Percentiles rank a stretch among this genome's conserved stretches.
Evolutionary conservation across 35 echinoderm and acorn worm species (phyloP).

Genomic region (Ptychodera flava): DNA sequence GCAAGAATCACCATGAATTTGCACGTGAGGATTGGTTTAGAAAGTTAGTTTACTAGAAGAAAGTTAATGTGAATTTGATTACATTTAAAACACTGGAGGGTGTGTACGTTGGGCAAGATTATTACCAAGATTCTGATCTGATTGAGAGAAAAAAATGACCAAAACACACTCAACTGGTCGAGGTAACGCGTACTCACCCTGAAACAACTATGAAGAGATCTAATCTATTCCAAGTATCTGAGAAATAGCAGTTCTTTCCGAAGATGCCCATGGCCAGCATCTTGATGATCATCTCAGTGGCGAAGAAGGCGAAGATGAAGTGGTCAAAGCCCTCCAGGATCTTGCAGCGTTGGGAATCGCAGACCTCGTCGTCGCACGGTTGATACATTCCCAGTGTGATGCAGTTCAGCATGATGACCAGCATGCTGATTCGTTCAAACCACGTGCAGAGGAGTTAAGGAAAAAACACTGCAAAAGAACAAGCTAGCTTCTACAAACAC

Average conservation of each 20-base stretch:
- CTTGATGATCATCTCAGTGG: conserved; percentile 86
- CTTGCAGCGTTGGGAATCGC: conserved; percentile 60
- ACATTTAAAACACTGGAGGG: too few relatives aligned
- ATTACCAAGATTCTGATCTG: too few relatives aligned
- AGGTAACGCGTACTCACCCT: conserved; percentile 59
- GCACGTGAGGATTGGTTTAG: too few relatives aligned
- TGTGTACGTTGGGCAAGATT: too few relatives aligned
- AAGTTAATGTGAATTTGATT: too few relatives aligned
- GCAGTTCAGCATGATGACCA: conserved; percentile 94
- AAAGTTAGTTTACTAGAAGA: too few relatives aligned
- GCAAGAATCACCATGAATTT: too few relatives aligned
- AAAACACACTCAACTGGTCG: neutral
- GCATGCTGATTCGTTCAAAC: conserved; percentile 99
- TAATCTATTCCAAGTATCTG: conserved; percentile 91
- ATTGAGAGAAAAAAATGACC: too few relatives aligned
- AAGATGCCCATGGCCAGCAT: conserved; percentile 75
- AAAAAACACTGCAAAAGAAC: too few relatives aligned
- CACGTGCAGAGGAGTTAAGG: conserved; percentile 92
- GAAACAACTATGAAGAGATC: conserved; percentile 95
- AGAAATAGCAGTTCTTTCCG: conserved; percentile 76
- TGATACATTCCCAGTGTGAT: conserved; percentile 96
- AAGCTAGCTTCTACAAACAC: too few relatives aligned
- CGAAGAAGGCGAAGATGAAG: conserved; percentile 98
- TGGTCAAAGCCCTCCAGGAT: conserved; percentile 88
- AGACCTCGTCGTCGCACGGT: conserved; percentile 70